Conservation (phyloP, 2,797 vertebrate genomes). For the Aphelocoma californica region DNA sequence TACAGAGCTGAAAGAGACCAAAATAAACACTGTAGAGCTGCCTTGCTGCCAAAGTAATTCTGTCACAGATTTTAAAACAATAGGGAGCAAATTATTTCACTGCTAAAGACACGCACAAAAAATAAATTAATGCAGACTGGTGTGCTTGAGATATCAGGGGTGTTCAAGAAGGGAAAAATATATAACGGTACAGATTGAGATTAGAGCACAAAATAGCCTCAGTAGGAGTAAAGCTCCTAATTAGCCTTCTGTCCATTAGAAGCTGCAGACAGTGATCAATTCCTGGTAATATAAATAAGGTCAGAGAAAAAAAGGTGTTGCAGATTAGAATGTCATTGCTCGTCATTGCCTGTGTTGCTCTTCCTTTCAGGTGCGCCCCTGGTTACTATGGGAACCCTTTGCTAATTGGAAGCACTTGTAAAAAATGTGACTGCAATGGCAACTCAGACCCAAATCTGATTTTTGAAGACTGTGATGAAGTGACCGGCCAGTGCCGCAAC, state of each 20-base stretch:
- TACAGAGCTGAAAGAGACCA: not conserved
- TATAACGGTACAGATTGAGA: not conserved
- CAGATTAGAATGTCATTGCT: not conserved
- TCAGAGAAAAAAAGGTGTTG: not conserved
- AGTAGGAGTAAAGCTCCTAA: not conserved
- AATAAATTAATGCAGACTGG: not conserved
- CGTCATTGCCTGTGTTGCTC: not conserved
- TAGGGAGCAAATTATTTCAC: not conserved
- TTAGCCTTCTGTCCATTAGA: not conserved
- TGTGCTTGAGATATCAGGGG: not conserved
- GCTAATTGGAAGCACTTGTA: constrained; percentile 83
- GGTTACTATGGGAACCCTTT: constrained; percentile 95
- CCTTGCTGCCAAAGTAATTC: constrained; percentile 5
- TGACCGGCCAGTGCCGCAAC: constrained; percentile 89
- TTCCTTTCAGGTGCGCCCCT: constrained; percentile 87
- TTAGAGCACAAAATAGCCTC: not conserved
- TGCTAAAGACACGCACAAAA: not conserved
- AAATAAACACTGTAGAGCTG: constrained; percentile 6
- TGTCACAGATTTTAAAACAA: constrained; percentile 18
- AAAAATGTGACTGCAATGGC: constrained; percentile 92
- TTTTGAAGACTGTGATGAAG: constrained; percentile 93
- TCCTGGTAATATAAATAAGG: not conserved
- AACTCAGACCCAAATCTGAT: constrained; percentile 97
- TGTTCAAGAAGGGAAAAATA: not conserved
- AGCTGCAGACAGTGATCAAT: not conserved